Evolutionary conservation across 1,140 invertebrate species (phyloP).

Genomic region (Thaumetopoea pityocampa): DNA sequence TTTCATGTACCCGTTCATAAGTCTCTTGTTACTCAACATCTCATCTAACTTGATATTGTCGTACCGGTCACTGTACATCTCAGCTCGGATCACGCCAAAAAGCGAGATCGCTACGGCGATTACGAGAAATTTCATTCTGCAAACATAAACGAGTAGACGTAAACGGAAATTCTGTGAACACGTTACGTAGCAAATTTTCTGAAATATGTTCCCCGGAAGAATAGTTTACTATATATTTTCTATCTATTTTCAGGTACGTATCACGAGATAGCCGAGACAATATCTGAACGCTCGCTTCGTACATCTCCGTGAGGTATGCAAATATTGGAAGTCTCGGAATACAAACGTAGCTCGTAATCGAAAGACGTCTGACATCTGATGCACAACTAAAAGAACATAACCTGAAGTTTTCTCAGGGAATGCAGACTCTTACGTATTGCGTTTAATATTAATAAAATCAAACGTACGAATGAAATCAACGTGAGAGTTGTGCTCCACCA

Average conservation of each 20-base stretch:
- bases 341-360: too few species aligned
- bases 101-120: constrained; percentile 44
- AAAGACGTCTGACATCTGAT: too few species aligned
- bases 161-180: not conserved
- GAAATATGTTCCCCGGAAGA: not conserved
- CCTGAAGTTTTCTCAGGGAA: too few species aligned
- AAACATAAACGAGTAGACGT: not conserved
- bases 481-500: too few species aligned
- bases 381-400: too few species aligned
- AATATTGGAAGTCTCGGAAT: too few species aligned
- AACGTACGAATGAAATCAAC: too few species aligned
- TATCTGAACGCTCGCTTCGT: too few species aligned
- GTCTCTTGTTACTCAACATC: constrained; percentile 80
- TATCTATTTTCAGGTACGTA: constrained; percentile 3
- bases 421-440: too few species aligned
- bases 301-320: too few species aligned
- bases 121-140: constrained; percentile 32
- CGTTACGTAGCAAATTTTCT: not conserved
- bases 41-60: constrained; percentile 82
- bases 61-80: constrained; percentile 81
- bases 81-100: constrained; percentile 43
- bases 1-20: constrained; percentile 82
- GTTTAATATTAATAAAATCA: too few species aligned
- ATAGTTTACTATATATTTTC: not conserved
- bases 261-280: not conserved